Conservation (phyloP, 2,888 invertebrate species). For the Coronaproctus castanopsis region DNA sequence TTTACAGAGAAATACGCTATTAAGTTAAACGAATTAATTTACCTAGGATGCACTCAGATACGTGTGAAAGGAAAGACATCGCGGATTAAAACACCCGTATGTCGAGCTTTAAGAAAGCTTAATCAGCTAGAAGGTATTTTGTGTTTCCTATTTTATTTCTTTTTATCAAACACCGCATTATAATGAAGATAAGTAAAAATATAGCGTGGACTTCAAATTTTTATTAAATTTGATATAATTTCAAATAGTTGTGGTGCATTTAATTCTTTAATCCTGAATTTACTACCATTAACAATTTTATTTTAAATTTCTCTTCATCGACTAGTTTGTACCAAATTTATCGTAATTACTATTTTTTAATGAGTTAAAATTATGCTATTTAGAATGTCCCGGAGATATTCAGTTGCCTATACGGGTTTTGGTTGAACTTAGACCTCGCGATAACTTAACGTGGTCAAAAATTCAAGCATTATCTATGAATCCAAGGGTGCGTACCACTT, state of each 20-base stretch:
- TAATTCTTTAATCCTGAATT: too few relatives aligned
- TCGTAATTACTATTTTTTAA: not conserved
- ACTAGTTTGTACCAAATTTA: too few relatives aligned
- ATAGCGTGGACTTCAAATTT: not conserved
- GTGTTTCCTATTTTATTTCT: slow-evolving; percentile 2
- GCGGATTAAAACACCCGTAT: slow-evolving; percentile 78
- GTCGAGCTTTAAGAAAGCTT: slow-evolving; percentile 64
- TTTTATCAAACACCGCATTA: slow-evolving; percentile 2
- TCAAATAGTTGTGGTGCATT: too few relatives aligned
- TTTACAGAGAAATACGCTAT: slow-evolving; percentile 59
- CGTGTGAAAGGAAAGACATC: slow-evolving; percentile 64
- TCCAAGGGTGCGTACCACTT: slow-evolving; percentile 53
- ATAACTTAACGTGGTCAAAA: slow-evolving; percentile 56
- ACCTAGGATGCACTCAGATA: slow-evolving; percentile 62
- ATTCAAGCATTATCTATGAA: slow-evolving; percentile 78
- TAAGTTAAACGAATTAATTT: slow-evolving; percentile 70
- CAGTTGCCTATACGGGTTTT: slow-evolving; percentile 57
- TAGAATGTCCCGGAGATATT: slow-evolving; percentile 48
- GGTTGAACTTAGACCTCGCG: slow-evolving; percentile 53
- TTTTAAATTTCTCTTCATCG: too few relatives aligned
- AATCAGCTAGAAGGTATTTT: slow-evolving; percentile 63
- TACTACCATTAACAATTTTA: too few relatives aligned
- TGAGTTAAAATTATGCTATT: not conserved
- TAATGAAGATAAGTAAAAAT: too few relatives aligned
- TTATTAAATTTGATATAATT: not conserved